Conservation (phyloP, 2,888 invertebrate species). For the Endomychus coccineus region DNA sequence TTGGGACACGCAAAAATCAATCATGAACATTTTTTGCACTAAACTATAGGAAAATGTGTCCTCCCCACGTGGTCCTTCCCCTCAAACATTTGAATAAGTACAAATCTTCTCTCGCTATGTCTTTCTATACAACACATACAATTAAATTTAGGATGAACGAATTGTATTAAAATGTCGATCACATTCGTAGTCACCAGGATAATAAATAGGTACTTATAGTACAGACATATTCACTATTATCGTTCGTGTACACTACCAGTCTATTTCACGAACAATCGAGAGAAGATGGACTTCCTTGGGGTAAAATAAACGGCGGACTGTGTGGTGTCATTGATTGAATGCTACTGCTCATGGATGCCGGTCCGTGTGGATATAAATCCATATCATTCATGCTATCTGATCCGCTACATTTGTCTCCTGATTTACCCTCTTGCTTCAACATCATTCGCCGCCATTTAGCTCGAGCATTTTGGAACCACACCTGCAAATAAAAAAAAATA, state of each 20-base stretch:
- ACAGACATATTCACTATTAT: too few relatives aligned
- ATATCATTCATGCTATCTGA: conserved; percentile 56
- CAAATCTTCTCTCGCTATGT: too few relatives aligned
- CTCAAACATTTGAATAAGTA: too few relatives aligned
- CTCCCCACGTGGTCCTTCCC: too few relatives aligned
- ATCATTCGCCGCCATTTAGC: conserved; percentile 90
- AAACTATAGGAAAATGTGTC: too few relatives aligned
- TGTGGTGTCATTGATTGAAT: conserved; percentile 59
- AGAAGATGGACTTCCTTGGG: conserved; percentile 62
- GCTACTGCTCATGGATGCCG: conserved; percentile 56
- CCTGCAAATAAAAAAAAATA: conserved; percentile 58
- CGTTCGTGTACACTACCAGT: not conserved
- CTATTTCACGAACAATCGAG: conserved; percentile 62
- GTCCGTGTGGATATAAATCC: conserved; percentile 51
- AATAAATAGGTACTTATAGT: conserved; percentile 23
- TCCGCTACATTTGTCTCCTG: conserved; percentile 60
- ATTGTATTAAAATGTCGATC: too few relatives aligned
- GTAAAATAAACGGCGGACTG: conserved; percentile 64
- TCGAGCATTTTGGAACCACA: conserved; percentile 92
- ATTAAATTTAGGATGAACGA: too few relatives aligned
- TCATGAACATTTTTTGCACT: too few relatives aligned
- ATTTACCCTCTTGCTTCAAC: conserved; percentile 69
- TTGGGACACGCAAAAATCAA: too few relatives aligned
- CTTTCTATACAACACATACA: too few relatives aligned
- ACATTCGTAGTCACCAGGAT: conserved; percentile 26